Evolutionary conservation across 2,888 invertebrate species (phyloP), one percentile per base, ranked within the genome.

Genomic region (Amphipyra tragopoginis): DNA sequence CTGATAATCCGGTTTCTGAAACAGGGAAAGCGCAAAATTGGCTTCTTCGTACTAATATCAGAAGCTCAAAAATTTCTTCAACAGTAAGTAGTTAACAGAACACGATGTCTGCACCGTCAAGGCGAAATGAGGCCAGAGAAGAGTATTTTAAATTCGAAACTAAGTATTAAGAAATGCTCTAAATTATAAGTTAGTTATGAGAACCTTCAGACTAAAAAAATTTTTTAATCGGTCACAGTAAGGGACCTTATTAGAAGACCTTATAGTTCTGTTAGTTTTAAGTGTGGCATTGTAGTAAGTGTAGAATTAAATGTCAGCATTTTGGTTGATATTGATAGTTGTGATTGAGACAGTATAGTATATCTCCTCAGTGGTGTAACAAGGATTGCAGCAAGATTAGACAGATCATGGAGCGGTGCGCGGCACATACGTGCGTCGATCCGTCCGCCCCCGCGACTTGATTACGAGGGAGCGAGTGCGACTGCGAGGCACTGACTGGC

Each of bases 401-500:
- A 70, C 75, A 82, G 76, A 81, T 75, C 55, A 72, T 62, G 58
- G 56, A 66, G 76, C 80, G 74, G 79, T 79, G 81, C 77, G 80
- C 80, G 81, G 73, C 67, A 64, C 58, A 71, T 67, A 77, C 82
- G 77, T 83, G 82, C 80, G 79, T 86, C 87, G 85, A 82, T 84
- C 75, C 83, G 80, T 76, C 77, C 79, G 81, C 86, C 86, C 88
- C 80, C 88, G 87, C 87, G 74, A 79, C 82, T 81, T 84, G 86
- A 88, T 86, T 86, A 82, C 82, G 84, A 79, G 86, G 82, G 86
- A 86, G 83, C 80, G 87, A 85, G 86, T 86, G 87, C 80, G 87
- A 85, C 86, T 86, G 87, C 88, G 85, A 86, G 86, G 89, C 90
- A 89, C 89, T 81, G 90, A 90, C 83, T 88, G 83, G 77, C 80